Evolutionary conservation across 1,140 invertebrate species (phyloP), one percentile per base, ranked within the genome.

Genomic region (Dinoponera quadriceps): DNA sequence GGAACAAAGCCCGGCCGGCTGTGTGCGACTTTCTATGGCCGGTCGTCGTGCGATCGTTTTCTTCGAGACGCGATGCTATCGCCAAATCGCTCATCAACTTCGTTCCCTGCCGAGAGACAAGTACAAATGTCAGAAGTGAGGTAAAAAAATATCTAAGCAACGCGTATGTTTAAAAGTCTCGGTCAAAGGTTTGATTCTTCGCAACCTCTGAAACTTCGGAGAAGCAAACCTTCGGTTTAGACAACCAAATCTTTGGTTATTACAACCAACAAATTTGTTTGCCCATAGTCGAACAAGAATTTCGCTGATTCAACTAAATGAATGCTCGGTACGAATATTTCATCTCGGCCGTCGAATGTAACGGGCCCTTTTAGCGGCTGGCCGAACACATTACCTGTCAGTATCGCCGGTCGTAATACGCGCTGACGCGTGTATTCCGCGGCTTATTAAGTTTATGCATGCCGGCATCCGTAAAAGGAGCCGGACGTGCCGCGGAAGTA

Each of bases 381-480:
- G 22, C 33, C 66, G 65, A 71, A 80, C n/a, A 44, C 65, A 80
- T 71, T 71, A 68, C 51, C 65, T 59, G 75, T 80, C 75, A 71
- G n/a, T 59, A 9, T n/a, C 38, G 75, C 18, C 22, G 22, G 59
- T 20, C 25, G 49, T 63, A 75, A 75, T 33, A 49, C 62, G 48
- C 74, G 62, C 25, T 57, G 65, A 69, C 65, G 51, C 65, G 75
- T 29, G 44, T 54, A 55, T 54, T 77, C 62, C 55, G 48, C 44
- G 38, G n/a, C 16, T 11, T 44, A 22, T 54, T 49, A 20, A 80
- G 65, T 80, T 71, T 27, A 80, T 57, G 33, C n/a, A 65, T 71
- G 54, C n/a, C 44, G 75, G 71, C 75, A 38, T 29, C 75, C 65
- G 65, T 80, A 71, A 71, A 80, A 80, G 75, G 75, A 78, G 55